These are phyloP conservation scores for Galagoides demidoff DNA, from an alignment of 2,797 vertebrate genomes.

Conservation along the genomic window DNA sequence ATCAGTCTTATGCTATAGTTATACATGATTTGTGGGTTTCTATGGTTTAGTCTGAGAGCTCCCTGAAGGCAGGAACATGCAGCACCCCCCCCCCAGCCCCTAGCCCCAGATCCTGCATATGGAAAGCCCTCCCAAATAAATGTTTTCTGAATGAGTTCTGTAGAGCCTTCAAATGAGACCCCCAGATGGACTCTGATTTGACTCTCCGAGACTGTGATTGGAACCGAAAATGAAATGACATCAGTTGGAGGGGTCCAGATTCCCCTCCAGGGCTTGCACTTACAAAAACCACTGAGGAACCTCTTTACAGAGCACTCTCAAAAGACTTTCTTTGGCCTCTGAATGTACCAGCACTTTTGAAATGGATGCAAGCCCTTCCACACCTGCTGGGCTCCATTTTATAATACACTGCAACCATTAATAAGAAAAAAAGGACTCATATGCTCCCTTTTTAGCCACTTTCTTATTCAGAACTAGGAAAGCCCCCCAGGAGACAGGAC, in stretches of 20 bases:
- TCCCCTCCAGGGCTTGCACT: slow-evolving; percentile 32
- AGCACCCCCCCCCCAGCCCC: neutral
- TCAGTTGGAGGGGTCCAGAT: slow-evolving; percentile 21
- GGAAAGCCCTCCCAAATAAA: neutral
- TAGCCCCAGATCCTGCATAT: neutral
- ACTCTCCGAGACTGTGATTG: neutral
- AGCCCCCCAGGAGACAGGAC: slow-evolving; percentile 10
- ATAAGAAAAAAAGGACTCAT: slow-evolving; percentile 9
- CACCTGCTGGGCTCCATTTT: slow-evolving; percentile 73
- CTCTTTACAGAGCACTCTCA: slow-evolving; percentile 38
- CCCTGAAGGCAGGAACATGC: neutral
- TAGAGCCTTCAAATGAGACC: slow-evolving; percentile 7
- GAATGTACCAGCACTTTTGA: slow-evolving; percentile 71
- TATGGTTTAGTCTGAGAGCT: neutral
- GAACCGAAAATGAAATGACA: slow-evolving; percentile 64
- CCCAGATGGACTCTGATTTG: slow-evolving; percentile 4
- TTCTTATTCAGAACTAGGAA: slow-evolving; percentile 57
- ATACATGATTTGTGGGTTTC: neutral
- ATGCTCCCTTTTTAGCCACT: slow-evolving; percentile 42
- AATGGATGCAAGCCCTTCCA: slow-evolving; percentile 61
- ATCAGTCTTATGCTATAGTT: neutral
- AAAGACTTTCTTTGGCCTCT: slow-evolving; percentile 73
- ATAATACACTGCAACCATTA: slow-evolving; percentile 59
- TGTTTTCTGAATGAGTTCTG: neutral
- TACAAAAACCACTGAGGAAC: slow-evolving; percentile 54